Evolutionary conservation across 2,797 vertebrate species (phyloP).

Genomic region (Naso thynnoides): DNA sequence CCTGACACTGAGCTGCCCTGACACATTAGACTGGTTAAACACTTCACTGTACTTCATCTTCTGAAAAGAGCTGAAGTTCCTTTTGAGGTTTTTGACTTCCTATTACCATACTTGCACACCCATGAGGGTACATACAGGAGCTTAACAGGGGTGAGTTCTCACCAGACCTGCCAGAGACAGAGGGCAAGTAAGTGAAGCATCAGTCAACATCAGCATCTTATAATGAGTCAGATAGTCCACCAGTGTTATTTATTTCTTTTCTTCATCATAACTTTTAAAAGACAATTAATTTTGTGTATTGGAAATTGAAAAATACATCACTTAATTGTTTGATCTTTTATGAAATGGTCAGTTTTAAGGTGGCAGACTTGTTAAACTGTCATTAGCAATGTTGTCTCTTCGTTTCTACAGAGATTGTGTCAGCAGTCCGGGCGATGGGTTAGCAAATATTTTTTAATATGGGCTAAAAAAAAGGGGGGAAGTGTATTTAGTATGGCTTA

Average conservation of each 20-base stretch:
- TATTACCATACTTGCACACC: conserved; percentile 9
- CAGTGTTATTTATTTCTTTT: too few relatives aligned
- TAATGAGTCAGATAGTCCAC: too few relatives aligned
- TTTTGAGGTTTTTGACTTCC: conserved; percentile 61
- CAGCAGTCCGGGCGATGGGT: background rate
- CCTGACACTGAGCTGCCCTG: background rate
- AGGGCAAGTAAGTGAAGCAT: conserved; percentile 31
- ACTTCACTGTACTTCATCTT: background rate
- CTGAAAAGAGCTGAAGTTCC: conserved; percentile 28
- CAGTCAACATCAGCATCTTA: too few relatives aligned
- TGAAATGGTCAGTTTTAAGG: background rate
- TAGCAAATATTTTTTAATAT: background rate
- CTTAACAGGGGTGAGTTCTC: background rate
- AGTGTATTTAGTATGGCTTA: too few relatives aligned
- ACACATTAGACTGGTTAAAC: background rate
- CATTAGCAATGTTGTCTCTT: background rate
- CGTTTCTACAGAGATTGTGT: background rate
- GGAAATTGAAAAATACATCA: too few relatives aligned
- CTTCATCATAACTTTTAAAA: too few relatives aligned
- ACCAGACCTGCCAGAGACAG: background rate
- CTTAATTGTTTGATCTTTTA: too few relatives aligned
- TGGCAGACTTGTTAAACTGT: background rate
- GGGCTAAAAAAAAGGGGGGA: background rate
- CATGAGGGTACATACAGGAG: background rate
- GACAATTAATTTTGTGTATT: background rate